A percentile compares a stretch with the other conserved stretches of the same genome.
phyloP scores from a whole-genome alignment of 2,888 invertebrate species.

The Mongoloraphidia duomilia region DNA sequence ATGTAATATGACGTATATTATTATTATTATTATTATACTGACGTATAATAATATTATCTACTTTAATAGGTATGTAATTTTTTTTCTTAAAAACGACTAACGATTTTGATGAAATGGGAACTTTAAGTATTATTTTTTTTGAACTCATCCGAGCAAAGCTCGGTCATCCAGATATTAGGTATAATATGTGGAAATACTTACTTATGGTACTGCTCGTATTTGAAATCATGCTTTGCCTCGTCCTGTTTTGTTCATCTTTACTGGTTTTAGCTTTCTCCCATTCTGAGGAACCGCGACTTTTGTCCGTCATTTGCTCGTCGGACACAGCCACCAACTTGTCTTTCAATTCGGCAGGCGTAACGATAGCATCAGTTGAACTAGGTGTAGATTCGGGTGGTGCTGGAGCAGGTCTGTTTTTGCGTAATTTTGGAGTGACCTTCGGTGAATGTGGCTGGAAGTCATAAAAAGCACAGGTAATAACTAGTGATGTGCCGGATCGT shows the following conservation, averaged over 20 bases:
- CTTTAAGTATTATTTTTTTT: too few relatives aligned
- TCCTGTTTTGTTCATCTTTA: conserved; percentile 44
- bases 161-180: too few relatives aligned
- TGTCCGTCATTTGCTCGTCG: neutral
- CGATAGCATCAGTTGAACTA: neutral
- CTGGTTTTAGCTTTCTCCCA: conserved; percentile 40
- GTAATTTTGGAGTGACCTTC: conserved; percentile 31
- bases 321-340: too few relatives aligned
- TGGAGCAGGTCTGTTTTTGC: conserved; percentile 53
- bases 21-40: too few relatives aligned
- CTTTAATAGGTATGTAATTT: too few relatives aligned
- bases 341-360: too few relatives aligned
- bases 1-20: too few relatives aligned
- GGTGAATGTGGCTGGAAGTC: neutral
- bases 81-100: too few relatives aligned
- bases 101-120: too few relatives aligned
- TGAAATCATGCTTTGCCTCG: conserved; percentile 28
- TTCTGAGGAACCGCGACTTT: conserved; percentile 20
- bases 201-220: neutral
- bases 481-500: too few relatives aligned
- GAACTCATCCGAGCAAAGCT: too few relatives aligned
- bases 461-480: neutral
- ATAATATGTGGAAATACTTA: neutral
- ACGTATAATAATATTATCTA: too few relatives aligned
- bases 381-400: conserved; percentile 33